Conservation (phyloP, 1,140 invertebrate genomes). For the Bradynema listronoti region DNA sequence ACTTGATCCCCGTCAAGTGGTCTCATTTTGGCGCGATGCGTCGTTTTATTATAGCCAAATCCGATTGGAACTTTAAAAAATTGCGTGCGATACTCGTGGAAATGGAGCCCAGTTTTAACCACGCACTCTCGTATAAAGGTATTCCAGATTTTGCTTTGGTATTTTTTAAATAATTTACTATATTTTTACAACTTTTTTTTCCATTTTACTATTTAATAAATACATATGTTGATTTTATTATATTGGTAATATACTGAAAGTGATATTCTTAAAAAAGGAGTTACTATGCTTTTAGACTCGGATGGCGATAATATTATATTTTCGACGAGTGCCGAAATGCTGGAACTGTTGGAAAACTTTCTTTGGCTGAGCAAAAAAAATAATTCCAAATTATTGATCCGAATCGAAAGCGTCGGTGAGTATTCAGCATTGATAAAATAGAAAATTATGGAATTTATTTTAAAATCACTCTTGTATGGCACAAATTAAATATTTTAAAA, state of each 20-base stretch:
- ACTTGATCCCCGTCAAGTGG: slow-evolving; percentile 23
- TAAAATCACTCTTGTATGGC: not conserved
- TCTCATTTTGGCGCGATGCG: slow-evolving; percentile 16
- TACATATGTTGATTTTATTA: slow-evolving; percentile 12
- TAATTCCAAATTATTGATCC: too few relatives aligned
- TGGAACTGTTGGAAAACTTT: slow-evolving; percentile 16
- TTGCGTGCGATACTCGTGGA: slow-evolving; percentile 19
- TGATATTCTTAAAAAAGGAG: not conserved
- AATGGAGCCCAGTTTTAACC: slow-evolving; percentile 29
- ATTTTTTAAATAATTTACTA: not conserved
- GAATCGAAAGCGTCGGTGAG: slow-evolving; percentile 22
- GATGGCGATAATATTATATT: slow-evolving; percentile 30
- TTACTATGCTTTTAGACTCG: slow-evolving; percentile 31
- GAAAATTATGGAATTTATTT: not conserved
- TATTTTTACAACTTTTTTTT: slow-evolving; percentile 10
- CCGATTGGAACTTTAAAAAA: slow-evolving; percentile 23
- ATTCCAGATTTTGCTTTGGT: slow-evolving; percentile 12
- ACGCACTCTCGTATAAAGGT: slow-evolving; percentile 27
- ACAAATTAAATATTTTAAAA: slow-evolving; percentile 1
- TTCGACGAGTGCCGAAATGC: slow-evolving; percentile 17
- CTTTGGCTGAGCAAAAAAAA: slow-evolving; percentile 11
- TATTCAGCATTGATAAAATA: not conserved
- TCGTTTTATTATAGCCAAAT: slow-evolving; percentile 11
- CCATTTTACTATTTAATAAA: slow-evolving; percentile 9
- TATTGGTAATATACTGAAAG: slow-evolving; percentile 9